phyloP scores from a whole-genome alignment of 2,888 invertebrate species.

The Hyalella azteca region DNA sequence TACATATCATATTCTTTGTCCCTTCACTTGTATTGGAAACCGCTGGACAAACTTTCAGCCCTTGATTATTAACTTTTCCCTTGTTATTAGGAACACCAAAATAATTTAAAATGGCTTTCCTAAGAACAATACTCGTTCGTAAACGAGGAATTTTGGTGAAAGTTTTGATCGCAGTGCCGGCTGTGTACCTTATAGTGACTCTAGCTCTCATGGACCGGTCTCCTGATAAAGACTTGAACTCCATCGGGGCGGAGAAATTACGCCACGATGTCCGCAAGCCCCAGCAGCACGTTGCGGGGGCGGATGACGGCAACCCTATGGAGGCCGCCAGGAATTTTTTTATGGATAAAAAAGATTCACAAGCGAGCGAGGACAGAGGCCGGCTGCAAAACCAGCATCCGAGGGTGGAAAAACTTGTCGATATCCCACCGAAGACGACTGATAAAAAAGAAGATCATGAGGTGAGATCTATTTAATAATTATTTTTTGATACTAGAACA shows the following conservation, averaged over 20 bases:
- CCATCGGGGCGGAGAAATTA: background rate
- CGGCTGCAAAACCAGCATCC: conserved; percentile 11
- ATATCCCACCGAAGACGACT: background rate
- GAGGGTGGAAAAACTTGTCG: background rate
- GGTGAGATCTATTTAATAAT: conserved; percentile 43
- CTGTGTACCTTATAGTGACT: conserved; percentile 48
- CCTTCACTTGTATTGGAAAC: too few species aligned
- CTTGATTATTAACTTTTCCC: too few species aligned
- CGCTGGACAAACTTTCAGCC: too few species aligned
- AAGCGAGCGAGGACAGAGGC: background rate
- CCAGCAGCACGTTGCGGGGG: background rate
- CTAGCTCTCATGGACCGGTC: conserved; percentile 43
- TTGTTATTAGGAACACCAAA: too few species aligned
- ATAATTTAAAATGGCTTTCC: conserved; percentile 45
- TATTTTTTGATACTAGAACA: too few species aligned
- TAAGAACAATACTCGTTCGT: conserved; percentile 47
- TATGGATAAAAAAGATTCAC: background rate
- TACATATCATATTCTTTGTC: too few species aligned
- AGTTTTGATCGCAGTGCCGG: conserved; percentile 45
- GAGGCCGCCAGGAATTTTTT: background rate
- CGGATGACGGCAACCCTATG: background rate
- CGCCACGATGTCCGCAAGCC: conserved; percentile 19
- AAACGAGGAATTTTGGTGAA: conserved; percentile 48
- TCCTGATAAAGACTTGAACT: background rate
- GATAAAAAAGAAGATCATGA: conserved; percentile 46